A percentile compares a stretch with the other conserved stretches of the same genome.
Evolutionary conservation across 2,888 invertebrate species (phyloP).

Genomic region (Lamproptera curius): DNA sequence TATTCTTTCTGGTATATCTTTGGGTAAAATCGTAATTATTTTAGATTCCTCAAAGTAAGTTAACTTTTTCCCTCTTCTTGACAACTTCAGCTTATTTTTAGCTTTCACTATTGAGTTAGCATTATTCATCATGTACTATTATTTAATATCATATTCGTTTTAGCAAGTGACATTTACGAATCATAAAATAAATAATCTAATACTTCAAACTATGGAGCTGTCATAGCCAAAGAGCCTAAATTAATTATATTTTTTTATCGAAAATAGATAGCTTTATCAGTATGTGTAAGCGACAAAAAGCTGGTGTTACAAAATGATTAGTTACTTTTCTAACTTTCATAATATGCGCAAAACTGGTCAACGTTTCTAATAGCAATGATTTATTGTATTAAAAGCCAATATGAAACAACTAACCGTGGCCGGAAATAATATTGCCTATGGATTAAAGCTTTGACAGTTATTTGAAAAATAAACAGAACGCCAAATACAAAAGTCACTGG

Average conservation of each 20-base stretch:
- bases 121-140: too few species aligned
- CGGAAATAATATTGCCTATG: constrained; percentile 48
- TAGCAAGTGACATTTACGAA: constrained; percentile 12
- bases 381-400: too few species aligned
- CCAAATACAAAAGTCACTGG: constrained; percentile 46
- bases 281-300: constrained; percentile 1
- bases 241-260: constrained; percentile 17
- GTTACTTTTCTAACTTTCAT: too few species aligned
- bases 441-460: constrained; percentile 50
- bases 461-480: constrained; percentile 68
- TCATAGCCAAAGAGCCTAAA: constrained; percentile 1
- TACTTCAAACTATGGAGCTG: too few species aligned
- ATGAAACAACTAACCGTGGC: constrained; percentile 26
- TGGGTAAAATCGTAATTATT: constrained; percentile 52
- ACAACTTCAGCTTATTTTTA: constrained; percentile 46
- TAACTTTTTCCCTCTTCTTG: constrained; percentile 54
- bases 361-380: too few species aligned
- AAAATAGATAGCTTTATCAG: constrained; percentile 18
- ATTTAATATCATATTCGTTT: constrained; percentile 10
- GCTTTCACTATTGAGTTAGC: too few species aligned
- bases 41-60: constrained; percentile 52
- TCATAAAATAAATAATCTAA: too few species aligned
- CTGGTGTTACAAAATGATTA: too few species aligned
- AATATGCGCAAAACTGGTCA: too few species aligned
- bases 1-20: constrained; percentile 59